These are phyloP conservation scores for Mya arenaria DNA, from an alignment of 1,140 invertebrate species.

Conservation along the genomic window DNA sequence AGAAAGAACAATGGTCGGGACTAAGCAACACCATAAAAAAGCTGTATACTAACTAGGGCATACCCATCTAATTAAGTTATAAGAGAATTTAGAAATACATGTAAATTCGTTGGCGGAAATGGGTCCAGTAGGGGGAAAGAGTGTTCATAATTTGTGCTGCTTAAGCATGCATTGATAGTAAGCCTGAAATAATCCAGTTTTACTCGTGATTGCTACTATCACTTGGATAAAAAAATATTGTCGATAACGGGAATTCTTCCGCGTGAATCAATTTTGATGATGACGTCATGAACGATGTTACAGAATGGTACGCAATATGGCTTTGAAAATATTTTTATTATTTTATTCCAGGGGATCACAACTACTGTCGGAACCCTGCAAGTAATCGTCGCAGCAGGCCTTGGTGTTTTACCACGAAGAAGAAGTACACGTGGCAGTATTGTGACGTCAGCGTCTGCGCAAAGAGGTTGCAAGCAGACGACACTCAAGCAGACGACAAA, in stretches of 20 bases:
- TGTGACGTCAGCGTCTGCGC: constrained; percentile 67
- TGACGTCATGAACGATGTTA: background rate
- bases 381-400: constrained; percentile 57
- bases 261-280: background rate
- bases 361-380: constrained; percentile 69
- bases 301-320: no score
- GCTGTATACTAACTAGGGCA: background rate
- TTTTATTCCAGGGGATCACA: constrained; percentile 67
- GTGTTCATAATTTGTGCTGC: no score
- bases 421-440: constrained; percentile 65
- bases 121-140: no score
- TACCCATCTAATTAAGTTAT: no score
- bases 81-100: no score
- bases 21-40: background rate
- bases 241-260: background rate
- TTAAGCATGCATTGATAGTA: no score
- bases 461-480: background rate
- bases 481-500: no score
- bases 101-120: no score
- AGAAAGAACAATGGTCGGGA: background rate
- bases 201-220: background rate
- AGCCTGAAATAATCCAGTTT: no score
- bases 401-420: constrained; percentile 71
- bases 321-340: no score
- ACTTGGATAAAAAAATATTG: background rate